A percentile compares a stretch with the other conserved stretches of the same genome.
phyloP scores from a whole-genome alignment of 1,140 invertebrate species.

The Drosophila ironensis region DNA sequence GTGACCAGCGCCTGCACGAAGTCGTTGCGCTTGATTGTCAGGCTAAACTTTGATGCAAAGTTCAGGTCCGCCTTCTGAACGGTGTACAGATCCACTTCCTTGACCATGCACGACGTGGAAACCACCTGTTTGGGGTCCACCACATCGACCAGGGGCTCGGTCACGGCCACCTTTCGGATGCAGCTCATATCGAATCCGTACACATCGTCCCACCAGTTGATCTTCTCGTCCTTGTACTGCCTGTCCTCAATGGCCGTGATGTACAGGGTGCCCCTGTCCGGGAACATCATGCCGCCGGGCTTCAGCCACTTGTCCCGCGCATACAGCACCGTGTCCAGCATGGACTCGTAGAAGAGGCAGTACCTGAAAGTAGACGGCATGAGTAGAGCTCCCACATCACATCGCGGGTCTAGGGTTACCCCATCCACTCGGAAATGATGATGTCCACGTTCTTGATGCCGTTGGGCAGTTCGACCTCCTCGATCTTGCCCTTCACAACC shows the following conservation, averaged over 20 bases:
- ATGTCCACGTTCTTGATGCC: constrained; percentile 96
- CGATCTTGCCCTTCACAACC: constrained; percentile 97
- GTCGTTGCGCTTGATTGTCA: constrained; percentile 95
- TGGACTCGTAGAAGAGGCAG: constrained; percentile 98
- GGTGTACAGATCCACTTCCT: constrained; percentile 99
- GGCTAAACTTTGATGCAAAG: constrained; percentile 94
- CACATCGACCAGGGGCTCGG: constrained; percentile 98
- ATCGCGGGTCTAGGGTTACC: no score
- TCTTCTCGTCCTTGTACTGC: constrained; percentile 99
- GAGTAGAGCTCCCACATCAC: no score
- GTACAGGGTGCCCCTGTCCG: constrained; percentile 94
- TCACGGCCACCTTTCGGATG: constrained; percentile 98
- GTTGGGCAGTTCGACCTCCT: constrained; percentile 89
- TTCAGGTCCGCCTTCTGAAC: constrained; percentile 96
- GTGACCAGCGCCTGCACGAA: constrained; percentile 99
- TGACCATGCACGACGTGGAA: constrained; percentile 93
- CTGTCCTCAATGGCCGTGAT: constrained; percentile 97
- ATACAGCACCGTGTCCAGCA: constrained; percentile 97
- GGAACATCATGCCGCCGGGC: constrained; percentile 91
- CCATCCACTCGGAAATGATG: constrained; percentile 99
- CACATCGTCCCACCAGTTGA: constrained; percentile 99
- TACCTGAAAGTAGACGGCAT: no score
- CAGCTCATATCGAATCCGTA: constrained; percentile 99
- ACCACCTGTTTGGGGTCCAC: constrained; percentile 99
- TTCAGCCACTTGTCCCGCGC: constrained; percentile 97